A percentile compares a stretch with the other conserved stretches of the same genome.
Evolutionary conservation across 2,113 vertebrate genomes (phyloP).

Genomic region (Chiloscyllium plagiosum): DNA sequence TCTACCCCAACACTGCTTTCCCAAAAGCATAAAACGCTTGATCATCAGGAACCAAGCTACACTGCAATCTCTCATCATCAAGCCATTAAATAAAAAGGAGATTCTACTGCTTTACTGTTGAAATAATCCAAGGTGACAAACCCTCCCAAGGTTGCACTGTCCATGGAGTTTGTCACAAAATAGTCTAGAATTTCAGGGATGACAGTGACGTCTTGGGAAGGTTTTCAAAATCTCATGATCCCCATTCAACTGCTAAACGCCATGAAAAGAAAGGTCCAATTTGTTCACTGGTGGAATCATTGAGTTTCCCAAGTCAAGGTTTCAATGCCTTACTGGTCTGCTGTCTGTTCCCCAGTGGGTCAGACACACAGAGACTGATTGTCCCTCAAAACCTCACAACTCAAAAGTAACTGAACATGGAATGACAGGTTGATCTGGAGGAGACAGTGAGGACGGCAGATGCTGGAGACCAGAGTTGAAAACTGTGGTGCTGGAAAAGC

Average conservation of each 20-base stretch:
- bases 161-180: not conserved
- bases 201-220: not conserved
- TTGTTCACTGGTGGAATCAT: not conserved
- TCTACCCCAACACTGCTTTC: not conserved
- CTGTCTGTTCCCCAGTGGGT: not conserved
- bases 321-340: not conserved
- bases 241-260: not conserved
- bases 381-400: no score
- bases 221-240: not conserved
- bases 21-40: not conserved
- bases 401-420: no score
- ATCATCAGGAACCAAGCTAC: no score
- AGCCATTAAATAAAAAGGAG: not conserved
- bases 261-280: not conserved
- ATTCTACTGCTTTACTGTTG: not conserved
- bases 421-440: no score
- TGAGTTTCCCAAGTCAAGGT: not conserved
- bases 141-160: not conserved
- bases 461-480: no score
- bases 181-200: not conserved
- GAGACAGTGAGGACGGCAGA: no score
- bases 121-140: not conserved
- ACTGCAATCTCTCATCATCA: not conserved
- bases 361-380: no score
- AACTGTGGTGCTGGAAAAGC: no score